phyloP scores from a whole-genome alignment of 2,888 invertebrate genomes.

The Tipula lateralis region DNA sequence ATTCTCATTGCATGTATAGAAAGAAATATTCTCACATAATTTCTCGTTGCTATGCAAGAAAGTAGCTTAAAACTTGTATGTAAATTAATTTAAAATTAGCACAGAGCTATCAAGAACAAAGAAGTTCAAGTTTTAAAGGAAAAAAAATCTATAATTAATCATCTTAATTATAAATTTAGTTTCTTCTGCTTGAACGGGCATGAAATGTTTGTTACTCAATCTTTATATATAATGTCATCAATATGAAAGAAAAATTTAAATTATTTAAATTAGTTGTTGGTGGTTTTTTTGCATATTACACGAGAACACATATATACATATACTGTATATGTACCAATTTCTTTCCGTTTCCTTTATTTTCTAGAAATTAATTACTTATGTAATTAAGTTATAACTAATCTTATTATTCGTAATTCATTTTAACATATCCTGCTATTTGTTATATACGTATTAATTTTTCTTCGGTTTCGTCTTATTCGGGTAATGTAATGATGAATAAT shows the following conservation, averaged over 20 bases:
- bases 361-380: background rate
- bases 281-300: background rate
- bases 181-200: background rate
- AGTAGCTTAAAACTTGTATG: background rate
- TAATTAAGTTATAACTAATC: constrained; percentile 13
- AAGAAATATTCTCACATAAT: background rate
- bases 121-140: background rate
- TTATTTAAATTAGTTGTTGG: background rate
- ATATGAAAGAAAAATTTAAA: background rate
- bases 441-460: background rate
- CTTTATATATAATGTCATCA: background rate
- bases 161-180: background rate
- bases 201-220: background rate
- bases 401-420: background rate
- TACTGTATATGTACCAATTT: background rate
- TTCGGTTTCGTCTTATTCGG: background rate
- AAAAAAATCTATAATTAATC: background rate
- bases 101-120: background rate
- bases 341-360: background rate
- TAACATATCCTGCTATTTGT: background rate
- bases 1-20: background rate
- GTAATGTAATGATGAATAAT: background rate
- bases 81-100: background rate
- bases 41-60: background rate
- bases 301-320: background rate